Base-by-base conservation (phyloP, 2,113 vertebrate species). In the Phoenicopterus ruber region DNA sequence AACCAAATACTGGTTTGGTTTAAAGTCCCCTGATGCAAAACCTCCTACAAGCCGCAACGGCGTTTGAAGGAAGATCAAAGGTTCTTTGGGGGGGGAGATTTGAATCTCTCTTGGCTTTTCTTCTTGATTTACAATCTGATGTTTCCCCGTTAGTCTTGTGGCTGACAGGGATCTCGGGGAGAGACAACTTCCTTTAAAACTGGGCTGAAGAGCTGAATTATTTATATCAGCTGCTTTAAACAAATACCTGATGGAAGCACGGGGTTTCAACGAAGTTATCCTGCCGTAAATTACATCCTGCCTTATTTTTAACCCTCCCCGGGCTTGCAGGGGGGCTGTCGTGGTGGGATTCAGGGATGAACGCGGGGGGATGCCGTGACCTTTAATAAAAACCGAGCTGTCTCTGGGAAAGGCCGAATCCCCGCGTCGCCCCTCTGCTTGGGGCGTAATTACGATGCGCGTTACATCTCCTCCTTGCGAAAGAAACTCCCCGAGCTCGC, bases 221-320 rank as follows among this genome's bases (percentile, higher is more conserved):
- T 97, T 97, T 89, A 95, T 95, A 47, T 67, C 50, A 5, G 62
- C 55, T 2, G 32, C 87, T 94, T 96, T 88, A 85, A 97, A 82
- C 88, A 87, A 90, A 70, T 44, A 47, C 15, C 55, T 73, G 59
- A 38, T 49, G 36, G 89, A 90, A 86, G 36, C 40, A 38, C 5
- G 0, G 87, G 59, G 10, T 55, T 92, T 77, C 74, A 46, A 4
- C 1, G 1, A 78, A 86, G 50, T 92, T 87, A 31, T 25, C 26
- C 59, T 81, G 82, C 76, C 54, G 38, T n/a, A 67, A 86, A 82
- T 92, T 74, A 24, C 73, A 67, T 63, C 62, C 72, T 59, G 42
- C 40, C 34, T 79, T 59, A 2, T 40, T 87, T 88, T 84, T 82
- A 80, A 52, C 34, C 34, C 25, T 62, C 32, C 31, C 11, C 0